Conservation (phyloP, 2,797 vertebrate species). For the Lagothrix lagotricha region DNA sequence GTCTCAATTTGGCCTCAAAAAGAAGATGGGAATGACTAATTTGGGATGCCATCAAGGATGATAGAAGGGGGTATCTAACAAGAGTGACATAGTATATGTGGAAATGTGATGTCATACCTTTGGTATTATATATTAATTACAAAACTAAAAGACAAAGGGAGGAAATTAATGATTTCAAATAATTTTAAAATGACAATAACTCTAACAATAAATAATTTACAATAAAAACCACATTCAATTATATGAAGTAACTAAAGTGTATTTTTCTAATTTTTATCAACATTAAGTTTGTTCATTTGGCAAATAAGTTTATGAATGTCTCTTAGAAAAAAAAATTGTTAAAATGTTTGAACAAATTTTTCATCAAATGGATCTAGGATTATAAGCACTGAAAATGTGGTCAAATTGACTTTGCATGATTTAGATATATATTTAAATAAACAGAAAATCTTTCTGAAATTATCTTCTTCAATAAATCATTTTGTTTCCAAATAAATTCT, state of each 20-base stretch:
- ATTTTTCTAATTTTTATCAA: background rate
- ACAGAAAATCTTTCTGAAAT: background rate
- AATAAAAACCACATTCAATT: background rate
- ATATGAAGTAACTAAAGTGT: background rate
- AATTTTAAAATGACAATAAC: background rate
- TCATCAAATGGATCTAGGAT: background rate
- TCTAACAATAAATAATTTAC: background rate
- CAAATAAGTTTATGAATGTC: background rate
- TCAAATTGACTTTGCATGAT: background rate
- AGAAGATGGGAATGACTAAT: background rate
- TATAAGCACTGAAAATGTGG: background rate
- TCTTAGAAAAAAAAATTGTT: background rate
- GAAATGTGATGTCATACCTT: background rate
- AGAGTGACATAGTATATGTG: background rate
- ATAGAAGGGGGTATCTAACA: accelerated
- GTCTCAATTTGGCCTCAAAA: background rate
- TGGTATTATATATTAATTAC: background rate
- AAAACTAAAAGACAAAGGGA: background rate
- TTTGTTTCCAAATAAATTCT: background rate
- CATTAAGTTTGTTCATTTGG: background rate
- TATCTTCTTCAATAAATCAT: background rate
- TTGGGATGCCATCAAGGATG: accelerated
- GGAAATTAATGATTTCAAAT: background rate
- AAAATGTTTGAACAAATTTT: background rate
- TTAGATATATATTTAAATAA: background rate